These are phyloP conservation scores for Vulpes lagopus DNA, from an alignment of 2,113 vertebrate species.

Conservation along the genomic window DNA sequence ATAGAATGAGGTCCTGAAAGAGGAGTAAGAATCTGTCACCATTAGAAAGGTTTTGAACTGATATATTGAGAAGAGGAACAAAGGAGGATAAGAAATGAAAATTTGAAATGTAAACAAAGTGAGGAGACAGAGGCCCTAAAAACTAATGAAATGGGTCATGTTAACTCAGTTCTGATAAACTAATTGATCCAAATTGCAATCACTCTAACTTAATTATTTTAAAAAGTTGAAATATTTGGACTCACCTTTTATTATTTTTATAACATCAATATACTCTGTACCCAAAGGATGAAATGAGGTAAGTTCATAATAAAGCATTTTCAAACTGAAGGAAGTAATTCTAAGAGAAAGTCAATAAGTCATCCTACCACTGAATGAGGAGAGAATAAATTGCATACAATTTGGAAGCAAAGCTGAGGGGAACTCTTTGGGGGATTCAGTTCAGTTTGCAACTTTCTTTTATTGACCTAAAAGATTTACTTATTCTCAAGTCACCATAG, in stretches of 20 bases:
- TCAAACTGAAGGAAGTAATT: constrained; percentile 23
- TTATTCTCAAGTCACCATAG: constrained; percentile 1
- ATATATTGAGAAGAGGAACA: neutral
- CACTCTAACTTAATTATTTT: neutral
- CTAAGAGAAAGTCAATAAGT: neutral
- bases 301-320: constrained; percentile 30
- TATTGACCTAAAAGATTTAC: constrained; percentile 42
- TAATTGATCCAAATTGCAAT: neutral
- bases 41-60: neutral
- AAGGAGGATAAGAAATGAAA: constrained; percentile 14
- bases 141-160: neutral
- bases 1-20: neutral
- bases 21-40: neutral
- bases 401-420: neutral
- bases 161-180: neutral
- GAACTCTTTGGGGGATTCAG: neutral
- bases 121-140: constrained; percentile 9
- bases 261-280: constrained; percentile 12
- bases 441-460: constrained; percentile 30
- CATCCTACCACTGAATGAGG: neutral
- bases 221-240: neutral
- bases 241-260: constrained; percentile 35
- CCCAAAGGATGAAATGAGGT: neutral
- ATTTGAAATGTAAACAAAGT: neutral
- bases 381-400: neutral